Evolutionary conservation across 2,113 vertebrate genomes (phyloP), one percentile per base, ranked within the genome.

Genomic region (Zosterops lateralis): DNA sequence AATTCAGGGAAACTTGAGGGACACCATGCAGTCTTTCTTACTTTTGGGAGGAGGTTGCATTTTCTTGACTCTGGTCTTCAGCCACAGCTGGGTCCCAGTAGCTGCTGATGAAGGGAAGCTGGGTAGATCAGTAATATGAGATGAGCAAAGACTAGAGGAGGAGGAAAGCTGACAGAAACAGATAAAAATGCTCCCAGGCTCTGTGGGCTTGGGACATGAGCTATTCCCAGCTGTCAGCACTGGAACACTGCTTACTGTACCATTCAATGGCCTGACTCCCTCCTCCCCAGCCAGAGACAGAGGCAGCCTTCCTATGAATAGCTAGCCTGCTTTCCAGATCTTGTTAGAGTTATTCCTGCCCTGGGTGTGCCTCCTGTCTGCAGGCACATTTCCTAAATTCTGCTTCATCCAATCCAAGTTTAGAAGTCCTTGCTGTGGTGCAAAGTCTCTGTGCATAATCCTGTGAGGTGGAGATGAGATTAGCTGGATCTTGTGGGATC

Each of bases 281-380:
- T 83, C 51, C 56, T 83, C 7, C 60, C 38, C 6, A 4, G 14
- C 48, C 50, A 51, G 58, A 60, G 64, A 44, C 62, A 64, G 48
- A 6, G 10, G 36, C 87, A 89, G 42, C 24, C 64, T 74, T 83
- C 83, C 58, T 67, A 71, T 34, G 84, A 96, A 96, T 90, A 95
- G 51, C 57, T 22, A 74, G 77, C 56, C 74, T 84, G 66, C 80
- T 94, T 70, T 89, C 89, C 84, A 92, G 80, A 51, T 82, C 73
- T 64, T 1, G 0, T 79, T 90, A 58, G 70, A 91, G 68, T 70
- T 92, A 94, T 94, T 94, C 89, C 67, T 54, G 48, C 32, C 6
- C 57, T 79, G 53, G 53, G 47, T 13, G 66, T 53, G 57, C 68
- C 61, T 74, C 64, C 60, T 14, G 17, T 83, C 77, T 77, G 80